Evolutionary conservation across 2,113 vertebrate species (phyloP), one percentile per base, ranked within the genome.

Genomic region (Gobio gobio): DNA sequence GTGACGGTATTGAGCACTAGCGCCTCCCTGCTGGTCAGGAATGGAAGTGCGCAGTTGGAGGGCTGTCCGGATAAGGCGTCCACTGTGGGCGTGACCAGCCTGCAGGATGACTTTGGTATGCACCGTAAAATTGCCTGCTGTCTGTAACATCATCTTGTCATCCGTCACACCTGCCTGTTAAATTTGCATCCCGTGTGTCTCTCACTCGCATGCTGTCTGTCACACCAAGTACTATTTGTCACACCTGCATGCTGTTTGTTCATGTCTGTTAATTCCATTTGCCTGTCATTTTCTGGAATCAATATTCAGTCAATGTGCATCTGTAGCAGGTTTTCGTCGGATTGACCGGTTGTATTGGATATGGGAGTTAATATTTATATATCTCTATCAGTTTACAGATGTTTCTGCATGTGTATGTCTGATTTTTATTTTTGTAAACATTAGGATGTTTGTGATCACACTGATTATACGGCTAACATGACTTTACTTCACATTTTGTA

Each of bases 11-110:
- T 97, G 94, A 96, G 97, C 91, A 93, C 97, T 91, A 98, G 97
- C 90, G 92, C 97, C 93, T 98, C 98, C 97, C 97, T 99, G 97
- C 97, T 99, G 98, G 97, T 98, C 97, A 99, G 97, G 97, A 98
- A 97, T 91, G 98, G 97, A 95, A 99, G 98, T 96, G 94, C 95
- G 91, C 97, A 97, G 93, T 96, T 99, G 95, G 98, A 99, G 93
- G 96, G 96, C 51, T 95, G 97, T 94, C 97, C 96, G 95, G 98
- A 97, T 95, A 95, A 95, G 95, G 97, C 97, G 90, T 96, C 97
- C 86, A 97, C 97, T 89, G 96, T 96, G 90, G 97, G 97, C 91
- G 93, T 95, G 89, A 95, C 96, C 97, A 98, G 98, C 95, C 95
- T 99, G 93, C 97, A 98, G 91, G 96, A 98, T 92, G 98, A 97